Base-by-base conservation (phyloP, 2,888 invertebrate species). In the Phorcus lineatus region DNA sequence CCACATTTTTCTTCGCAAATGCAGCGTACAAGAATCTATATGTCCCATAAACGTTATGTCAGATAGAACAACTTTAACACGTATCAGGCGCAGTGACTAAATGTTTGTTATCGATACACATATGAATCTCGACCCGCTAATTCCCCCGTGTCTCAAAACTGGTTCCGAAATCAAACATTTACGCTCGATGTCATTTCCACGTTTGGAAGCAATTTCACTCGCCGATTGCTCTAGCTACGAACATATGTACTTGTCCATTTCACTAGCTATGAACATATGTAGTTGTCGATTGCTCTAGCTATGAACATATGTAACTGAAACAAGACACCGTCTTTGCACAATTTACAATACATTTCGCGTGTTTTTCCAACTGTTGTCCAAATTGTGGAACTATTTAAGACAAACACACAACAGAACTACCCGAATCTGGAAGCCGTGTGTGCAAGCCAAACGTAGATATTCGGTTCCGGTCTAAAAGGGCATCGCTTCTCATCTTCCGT, bases 341-440 rank as follows among this genome's bases (percentile, higher is more conserved):
- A 76, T 76, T 76, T 76, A 54, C 76, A 54, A 55, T 55, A 54
- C 53, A 55, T 53, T 31, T 31, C 31, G 17, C n/a, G 22, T 76
- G 76, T 76, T 76, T 53, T 55, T 76, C 31, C 76, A 76, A 54
- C 54, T 76, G 76, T 28, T 31, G 55, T 53, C 53, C 76, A 76
- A 76, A 76, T 76, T 76, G 76, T 54, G 54, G 76, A 76, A 70
- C 70, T 70, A 70, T 70, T 70, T 70, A 70, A 36, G 17, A 70
- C 70, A 70, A 70, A 70, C 70, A 70, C 31, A 19, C 19, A 31
- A 2, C 70, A 70, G 28, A 13, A 70, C 31, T 36, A 36, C 36
- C 31, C 70, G 40, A 70, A 16, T 36, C 70, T 70, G n/a, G 70
- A n/a, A 31, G 40, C 70, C 36, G 16, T 3, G 9, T 36, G 70